Base-by-base conservation (phyloP, 1,140 invertebrate species). In the Drosophila azteca region DNA sequence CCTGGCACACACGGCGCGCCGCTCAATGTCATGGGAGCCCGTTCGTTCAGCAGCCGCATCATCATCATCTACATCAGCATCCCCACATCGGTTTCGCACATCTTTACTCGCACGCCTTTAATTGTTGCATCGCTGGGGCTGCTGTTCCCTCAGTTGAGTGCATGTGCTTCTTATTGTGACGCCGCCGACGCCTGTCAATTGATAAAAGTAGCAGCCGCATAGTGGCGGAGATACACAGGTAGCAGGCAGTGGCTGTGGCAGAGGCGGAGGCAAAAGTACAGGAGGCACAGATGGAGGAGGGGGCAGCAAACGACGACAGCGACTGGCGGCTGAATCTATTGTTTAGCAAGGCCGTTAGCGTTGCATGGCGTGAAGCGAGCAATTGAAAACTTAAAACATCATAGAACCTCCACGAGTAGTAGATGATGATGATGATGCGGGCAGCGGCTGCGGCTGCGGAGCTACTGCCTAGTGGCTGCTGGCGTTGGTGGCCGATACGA, bases 271-370 rank as follows among this genome's bases (percentile, higher is more conserved):
- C 35, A 39, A 39, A 39, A 39, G 11, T 39, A 11, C 35, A 13
- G 35, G 35, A 39, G 35, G 11, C 3, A 13, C 35, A 13, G 7
- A 8, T 7, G 35, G 35, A 11, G 35, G 11, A 35, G 31, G 29
- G 11, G 31, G 31, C 35, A 39, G 68, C 48, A 65, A 60, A 39
- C 43, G 43, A 39, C 53, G 41, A 39, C 53, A 48, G 35, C 50
- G 41, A 55, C 64, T 63, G 74, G 64, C 61, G 72, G 45, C 65
- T 75, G 60, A 70, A 82, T 87, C 84, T 89, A 88, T 88, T 88
- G 83, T 88, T 84, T 83, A 60, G 79, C 83, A 88, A 88, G 83
- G 83, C 83, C 83, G 84, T 83, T 88, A 88, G 79, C 79, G 83
- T 88, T 89, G 83, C 83, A 88, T 88, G 84, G 83, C 83, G 77